Evolutionary conservation across 2,888 invertebrate species (phyloP).

Genomic region (Lasioglossum calceatum): DNA sequence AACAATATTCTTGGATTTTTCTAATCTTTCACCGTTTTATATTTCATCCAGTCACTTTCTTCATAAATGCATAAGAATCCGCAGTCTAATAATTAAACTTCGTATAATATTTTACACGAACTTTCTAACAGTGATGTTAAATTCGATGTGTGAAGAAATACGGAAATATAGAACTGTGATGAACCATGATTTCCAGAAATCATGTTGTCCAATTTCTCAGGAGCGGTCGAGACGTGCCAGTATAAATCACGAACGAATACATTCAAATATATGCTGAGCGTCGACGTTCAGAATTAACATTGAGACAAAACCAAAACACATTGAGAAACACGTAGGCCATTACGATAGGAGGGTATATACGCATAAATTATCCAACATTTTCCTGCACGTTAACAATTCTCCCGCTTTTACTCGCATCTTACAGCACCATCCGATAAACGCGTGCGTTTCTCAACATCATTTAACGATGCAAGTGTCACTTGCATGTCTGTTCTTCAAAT

Average conservation of each 20-base stretch:
- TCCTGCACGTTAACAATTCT: slow-evolving; percentile 5
- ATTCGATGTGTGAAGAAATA: too few species aligned
- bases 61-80: too few species aligned
- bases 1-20: too few species aligned
- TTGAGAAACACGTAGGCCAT: background rate
- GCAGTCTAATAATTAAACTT: too few species aligned
- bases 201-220: background rate
- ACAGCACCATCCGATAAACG: slow-evolving; percentile 3
- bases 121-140: too few species aligned
- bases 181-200: background rate
- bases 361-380: slow-evolving; percentile 38
- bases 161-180: too few species aligned
- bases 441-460: background rate
- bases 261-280: background rate
- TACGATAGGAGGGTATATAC: background rate
- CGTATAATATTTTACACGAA: too few species aligned
- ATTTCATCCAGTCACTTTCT: too few species aligned
- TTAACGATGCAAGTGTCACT: slow-evolving; percentile 8
- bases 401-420: slow-evolving; percentile 4
- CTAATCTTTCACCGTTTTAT: too few species aligned
- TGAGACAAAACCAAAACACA: background rate
- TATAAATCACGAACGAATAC: background rate
- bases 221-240: background rate
- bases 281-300: background rate
- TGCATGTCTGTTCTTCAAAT: slow-evolving; percentile 2